Conservation (phyloP, 2,888 invertebrate species). For the Cephus runcator region DNA sequence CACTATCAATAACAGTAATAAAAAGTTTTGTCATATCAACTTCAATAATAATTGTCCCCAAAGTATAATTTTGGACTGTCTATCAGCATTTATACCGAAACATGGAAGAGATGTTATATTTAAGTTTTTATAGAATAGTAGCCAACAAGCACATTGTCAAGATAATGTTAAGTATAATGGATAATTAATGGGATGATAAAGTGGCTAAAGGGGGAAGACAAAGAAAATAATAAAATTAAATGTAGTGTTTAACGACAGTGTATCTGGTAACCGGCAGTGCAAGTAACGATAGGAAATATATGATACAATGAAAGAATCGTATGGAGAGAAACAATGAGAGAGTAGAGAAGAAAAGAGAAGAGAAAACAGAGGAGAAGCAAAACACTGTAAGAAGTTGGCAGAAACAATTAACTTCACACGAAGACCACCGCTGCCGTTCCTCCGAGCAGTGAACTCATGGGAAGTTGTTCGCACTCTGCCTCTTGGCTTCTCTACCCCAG, state of each 20-base stretch:
- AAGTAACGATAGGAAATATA: neutral
- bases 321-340: slow-evolving; percentile 6
- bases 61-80: neutral
- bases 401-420: slow-evolving; percentile 18
- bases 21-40: neutral
- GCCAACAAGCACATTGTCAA: neutral
- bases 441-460: slow-evolving; percentile 25
- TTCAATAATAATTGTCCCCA: too few species aligned
- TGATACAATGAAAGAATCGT: neutral
- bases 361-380: slow-evolving; percentile 5
- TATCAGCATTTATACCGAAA: neutral
- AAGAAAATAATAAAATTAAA: neutral
- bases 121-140: neutral
- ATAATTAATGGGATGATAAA: neutral
- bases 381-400: slow-evolving; percentile 9
- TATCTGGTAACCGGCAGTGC: neutral
- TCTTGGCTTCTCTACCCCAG: neutral
- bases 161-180: neutral
- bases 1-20: neutral
- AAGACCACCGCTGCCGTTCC: neutral
- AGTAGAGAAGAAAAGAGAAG: slow-evolving; percentile 4
- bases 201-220: neutral
- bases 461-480: slow-evolving; percentile 14
- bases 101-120: neutral
- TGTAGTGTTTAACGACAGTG: neutral